Evolutionary conservation across 2,888 invertebrate species (phyloP), one percentile per base, ranked within the genome.

Genomic region (Agriotes lineatus): DNA sequence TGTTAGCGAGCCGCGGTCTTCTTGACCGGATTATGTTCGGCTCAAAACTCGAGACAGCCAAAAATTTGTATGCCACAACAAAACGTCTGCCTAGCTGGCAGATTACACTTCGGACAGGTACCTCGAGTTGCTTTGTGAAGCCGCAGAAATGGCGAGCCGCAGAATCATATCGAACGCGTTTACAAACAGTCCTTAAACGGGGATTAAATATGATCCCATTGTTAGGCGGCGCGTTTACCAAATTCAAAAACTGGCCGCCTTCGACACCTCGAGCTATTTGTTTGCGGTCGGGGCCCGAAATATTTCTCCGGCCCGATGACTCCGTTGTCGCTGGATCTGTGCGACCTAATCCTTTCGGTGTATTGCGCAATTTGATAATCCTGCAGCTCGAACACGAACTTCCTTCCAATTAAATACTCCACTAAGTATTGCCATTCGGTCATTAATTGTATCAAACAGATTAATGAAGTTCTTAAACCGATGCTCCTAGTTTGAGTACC

Each of bases 401-500:
- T 76, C 76, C 75, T 77, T 78, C 78, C 80, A 78, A 80, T 82
- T 80, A 81, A 81, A 81, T 80, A 79, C 77, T 73, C 77, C 76
- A 78, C 79, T 76, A 77, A 79, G 79, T 78, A 77, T 77, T 73
- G 77, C 80, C 64, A 65, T 80, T 81, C 79, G 78, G 78, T 78
- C 81, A 80, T 83, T 82, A 82, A 82, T 82, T 81, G 81, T 81
- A 82, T 82, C 82, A 78, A 75, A 71, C 74, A 82, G 82, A 82
- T 83, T 82, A 83, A 82, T 83, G 81, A 82, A 83, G 80, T 82
- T 81, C 80, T 76, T 77, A 79, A 81, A 79, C 80, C 76, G 78
- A 74, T 75, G 75, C 75, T 74, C 78, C 69, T 80, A 82, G 77
- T 82, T 80, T 74, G 80, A 78, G 77, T 80, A 79, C 78, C 77